phyloP scores from a whole-genome alignment of 2,797 vertebrate species.

The Malurus leucopterus region DNA sequence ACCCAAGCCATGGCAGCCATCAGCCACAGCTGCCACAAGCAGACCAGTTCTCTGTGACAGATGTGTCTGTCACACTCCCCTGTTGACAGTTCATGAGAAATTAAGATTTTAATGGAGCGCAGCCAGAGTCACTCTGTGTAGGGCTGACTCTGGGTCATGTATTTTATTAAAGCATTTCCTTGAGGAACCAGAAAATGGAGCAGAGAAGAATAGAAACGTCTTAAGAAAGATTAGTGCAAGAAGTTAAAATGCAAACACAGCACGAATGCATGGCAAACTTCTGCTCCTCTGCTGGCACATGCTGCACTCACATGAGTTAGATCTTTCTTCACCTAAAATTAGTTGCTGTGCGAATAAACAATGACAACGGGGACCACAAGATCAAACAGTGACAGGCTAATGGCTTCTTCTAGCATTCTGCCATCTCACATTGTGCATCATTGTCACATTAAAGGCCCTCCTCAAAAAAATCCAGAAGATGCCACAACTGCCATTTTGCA shows the following conservation, averaged over 20 bases:
- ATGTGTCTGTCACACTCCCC: not conserved
- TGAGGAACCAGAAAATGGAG: not conserved
- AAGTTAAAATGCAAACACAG: not conserved
- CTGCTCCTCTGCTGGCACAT: not conserved
- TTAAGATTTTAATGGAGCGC: not conserved
- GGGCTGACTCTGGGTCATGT: not conserved
- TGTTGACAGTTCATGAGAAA: not conserved
- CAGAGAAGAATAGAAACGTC: slow-evolving; percentile 3
- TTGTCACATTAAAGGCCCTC: not conserved
- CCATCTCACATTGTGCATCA: not conserved
- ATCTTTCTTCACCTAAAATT: slow-evolving; percentile 10
- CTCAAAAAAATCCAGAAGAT: not conserved
- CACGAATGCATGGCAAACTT: not conserved
- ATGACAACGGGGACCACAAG: not conserved
- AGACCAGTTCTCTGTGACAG: not conserved
- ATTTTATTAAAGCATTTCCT: not conserved
- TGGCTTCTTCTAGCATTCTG: not conserved
- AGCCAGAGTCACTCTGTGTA: not conserved
- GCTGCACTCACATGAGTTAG: not conserved
- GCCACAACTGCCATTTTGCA: not conserved
- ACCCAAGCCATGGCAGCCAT: not conserved
- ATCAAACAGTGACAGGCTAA: not conserved
- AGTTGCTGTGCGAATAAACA: not conserved
- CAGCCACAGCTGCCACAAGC: not conserved
- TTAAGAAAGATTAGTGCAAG: not conserved